phyloP scores from a whole-genome alignment of 2,888 invertebrate species.

The Epiblema foenella region DNA sequence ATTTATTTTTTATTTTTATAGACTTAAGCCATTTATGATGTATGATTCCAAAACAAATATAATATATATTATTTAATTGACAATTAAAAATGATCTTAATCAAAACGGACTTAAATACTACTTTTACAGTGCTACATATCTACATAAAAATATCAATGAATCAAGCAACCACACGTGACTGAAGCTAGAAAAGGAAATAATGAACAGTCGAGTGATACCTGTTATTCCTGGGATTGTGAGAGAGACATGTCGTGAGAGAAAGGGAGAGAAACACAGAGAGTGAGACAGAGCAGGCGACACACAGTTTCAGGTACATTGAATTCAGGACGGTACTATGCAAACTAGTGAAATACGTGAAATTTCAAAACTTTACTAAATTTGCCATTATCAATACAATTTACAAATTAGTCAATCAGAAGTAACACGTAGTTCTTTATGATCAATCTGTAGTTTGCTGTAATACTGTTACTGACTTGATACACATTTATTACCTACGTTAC shows the following conservation, averaged over 20 bases:
- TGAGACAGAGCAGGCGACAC: slow-evolving; percentile 83
- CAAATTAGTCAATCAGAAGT: background rate
- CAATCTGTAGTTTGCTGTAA: slow-evolving; percentile 27
- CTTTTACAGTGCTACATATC: slow-evolving; percentile 2
- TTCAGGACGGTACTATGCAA: slow-evolving; percentile 40
- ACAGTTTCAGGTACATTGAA: slow-evolving; percentile 52
- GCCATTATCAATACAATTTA: background rate
- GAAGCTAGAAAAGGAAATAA: slow-evolving; percentile 69
- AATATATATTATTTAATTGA: no score
- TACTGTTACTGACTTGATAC: slow-evolving; percentile 29
- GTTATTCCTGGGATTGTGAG: slow-evolving; percentile 83
- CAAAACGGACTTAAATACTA: slow-evolving; percentile 20
- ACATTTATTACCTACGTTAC: slow-evolving; percentile 39
- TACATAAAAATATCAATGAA: slow-evolving; percentile 52
- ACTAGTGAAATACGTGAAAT: background rate
- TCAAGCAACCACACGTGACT: slow-evolving; percentile 77
- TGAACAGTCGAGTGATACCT: slow-evolving; percentile 78
- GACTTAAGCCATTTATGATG: no score
- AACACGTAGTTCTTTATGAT: background rate
- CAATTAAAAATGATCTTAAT: slow-evolving; percentile 2
- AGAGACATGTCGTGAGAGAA: slow-evolving; percentile 82
- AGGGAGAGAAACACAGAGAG: slow-evolving; percentile 83
- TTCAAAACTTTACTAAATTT: background rate
- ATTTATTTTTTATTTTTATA: no score
- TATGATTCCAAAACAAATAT: no score